Conservation (phyloP, 2,113 vertebrate species). For the Cephalopterus ornatus region DNA sequence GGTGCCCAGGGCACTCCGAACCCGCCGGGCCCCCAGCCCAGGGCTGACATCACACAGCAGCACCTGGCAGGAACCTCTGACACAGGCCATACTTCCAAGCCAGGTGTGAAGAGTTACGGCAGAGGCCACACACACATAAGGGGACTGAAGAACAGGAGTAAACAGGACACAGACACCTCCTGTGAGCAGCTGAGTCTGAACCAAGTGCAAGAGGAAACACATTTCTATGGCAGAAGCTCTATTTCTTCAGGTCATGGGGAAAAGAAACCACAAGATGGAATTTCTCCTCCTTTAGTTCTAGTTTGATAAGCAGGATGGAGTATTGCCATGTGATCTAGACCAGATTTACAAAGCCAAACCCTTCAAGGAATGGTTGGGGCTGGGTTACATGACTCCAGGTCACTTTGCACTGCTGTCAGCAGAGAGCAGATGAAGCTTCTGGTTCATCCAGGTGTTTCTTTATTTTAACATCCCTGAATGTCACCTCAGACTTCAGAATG, state of each 20-base stretch:
- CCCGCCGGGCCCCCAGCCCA: too few relatives aligned
- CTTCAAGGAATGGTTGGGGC: not conserved
- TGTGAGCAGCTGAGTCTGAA: rapidly evolving
- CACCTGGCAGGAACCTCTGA: not conserved
- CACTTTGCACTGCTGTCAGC: not conserved
- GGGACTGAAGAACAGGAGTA: not conserved
- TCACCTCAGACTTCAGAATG: not conserved
- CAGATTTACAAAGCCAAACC: not conserved
- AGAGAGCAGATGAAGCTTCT: not conserved
- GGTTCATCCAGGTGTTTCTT: not conserved
- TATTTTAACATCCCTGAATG: not conserved
- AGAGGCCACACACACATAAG: not conserved
- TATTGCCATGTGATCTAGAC: rapidly evolving
- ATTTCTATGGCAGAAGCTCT: not conserved
- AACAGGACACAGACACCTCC: not conserved
- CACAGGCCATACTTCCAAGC: not conserved
- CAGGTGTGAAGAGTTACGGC: not conserved
- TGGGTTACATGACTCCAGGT: not conserved
- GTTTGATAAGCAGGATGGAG: not conserved
- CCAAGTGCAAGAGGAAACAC: not conserved
- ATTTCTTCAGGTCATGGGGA: not conserved
- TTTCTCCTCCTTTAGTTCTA: not conserved
- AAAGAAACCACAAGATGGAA: not conserved
- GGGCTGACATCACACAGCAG: not conserved
- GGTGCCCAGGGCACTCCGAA: not conserved